Conservation (phyloP, 2,113 vertebrate species). For the Poecile atricapillus region DNA sequence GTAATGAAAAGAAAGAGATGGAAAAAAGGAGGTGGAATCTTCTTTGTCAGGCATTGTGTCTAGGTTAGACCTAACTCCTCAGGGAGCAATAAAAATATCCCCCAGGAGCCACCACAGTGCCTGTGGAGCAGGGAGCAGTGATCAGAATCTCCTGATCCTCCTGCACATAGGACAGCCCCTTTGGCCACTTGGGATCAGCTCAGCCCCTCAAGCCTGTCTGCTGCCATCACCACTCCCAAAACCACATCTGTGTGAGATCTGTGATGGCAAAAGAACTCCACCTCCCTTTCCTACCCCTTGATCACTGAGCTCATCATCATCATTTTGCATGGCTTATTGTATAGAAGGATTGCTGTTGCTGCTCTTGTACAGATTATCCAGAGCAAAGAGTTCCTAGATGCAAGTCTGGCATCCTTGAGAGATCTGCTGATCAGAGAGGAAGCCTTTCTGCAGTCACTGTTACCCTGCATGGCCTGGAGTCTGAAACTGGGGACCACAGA, state of each 20-base stretch:
- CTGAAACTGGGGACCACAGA: not conserved
- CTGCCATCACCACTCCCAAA: not conserved
- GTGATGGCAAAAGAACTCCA: not conserved
- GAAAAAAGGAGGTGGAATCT: not conserved
- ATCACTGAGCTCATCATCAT: not conserved
- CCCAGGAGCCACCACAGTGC: not conserved
- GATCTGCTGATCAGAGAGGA: not conserved
- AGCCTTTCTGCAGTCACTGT: not conserved
- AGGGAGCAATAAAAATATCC: not conserved
- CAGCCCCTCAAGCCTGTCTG: not conserved
- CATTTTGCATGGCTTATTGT: not conserved
- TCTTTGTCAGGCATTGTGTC: not conserved
- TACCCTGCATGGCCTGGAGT: not conserved
- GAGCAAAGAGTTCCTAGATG: not conserved
- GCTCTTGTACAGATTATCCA: not conserved
- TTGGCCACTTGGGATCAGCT: not conserved
- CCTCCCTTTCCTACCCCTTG: not conserved
- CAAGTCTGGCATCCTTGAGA: not conserved
- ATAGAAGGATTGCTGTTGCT: not conserved
- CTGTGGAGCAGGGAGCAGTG: not conserved
- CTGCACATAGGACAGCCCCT: not conserved
- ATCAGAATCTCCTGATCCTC: not conserved
- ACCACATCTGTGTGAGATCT: fast-evolving
- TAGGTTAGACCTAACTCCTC: not conserved
- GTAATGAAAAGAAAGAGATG: not conserved